A percentile compares a stretch with the other conserved stretches of the same genome.
These are phyloP conservation scores for Anisognathus igniventris DNA, from an alignment of 2,797 vertebrate genomes.

Conservation along the genomic window DNA sequence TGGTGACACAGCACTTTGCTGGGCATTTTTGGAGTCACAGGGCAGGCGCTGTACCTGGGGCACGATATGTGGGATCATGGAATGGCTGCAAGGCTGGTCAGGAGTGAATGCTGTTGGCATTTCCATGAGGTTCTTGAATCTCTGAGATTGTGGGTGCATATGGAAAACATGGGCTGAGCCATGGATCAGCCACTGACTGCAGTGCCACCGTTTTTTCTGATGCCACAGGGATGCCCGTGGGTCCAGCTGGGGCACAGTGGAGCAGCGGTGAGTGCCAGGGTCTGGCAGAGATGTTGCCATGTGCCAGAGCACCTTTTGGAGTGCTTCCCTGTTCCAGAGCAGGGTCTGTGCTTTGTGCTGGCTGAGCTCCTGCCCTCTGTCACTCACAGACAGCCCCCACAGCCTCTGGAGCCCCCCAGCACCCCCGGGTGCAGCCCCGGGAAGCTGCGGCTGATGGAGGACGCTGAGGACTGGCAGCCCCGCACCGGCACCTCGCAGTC, in stretches of 20 bases:
- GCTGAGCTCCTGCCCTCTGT: background rate
- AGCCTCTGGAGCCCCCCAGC: background rate
- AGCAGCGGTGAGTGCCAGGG: background rate
- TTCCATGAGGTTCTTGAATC: fast-evolving
- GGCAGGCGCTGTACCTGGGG: no score
- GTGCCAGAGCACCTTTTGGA: background rate
- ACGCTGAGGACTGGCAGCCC: background rate
- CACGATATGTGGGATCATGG: fast-evolving
- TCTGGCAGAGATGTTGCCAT: background rate
- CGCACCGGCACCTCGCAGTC: background rate
- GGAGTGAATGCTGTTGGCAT: background rate
- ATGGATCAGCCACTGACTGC: background rate
- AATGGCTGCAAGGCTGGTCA: background rate
- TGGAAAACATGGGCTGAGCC: background rate
- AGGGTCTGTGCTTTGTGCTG: background rate
- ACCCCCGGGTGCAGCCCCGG: background rate
- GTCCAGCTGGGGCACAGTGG: background rate
- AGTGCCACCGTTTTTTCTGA: background rate
- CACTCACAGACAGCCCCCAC: background rate
- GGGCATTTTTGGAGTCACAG: background rate
- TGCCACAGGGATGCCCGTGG: background rate
- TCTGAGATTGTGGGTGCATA: fast-evolving
- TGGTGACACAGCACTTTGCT: background rate
- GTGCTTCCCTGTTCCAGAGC: background rate
- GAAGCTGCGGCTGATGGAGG: background rate